A percentile compares a stretch with the other conserved stretches of the same genome.
Evolutionary conservation across 2,797 vertebrate species (phyloP).

Genomic region (Ctenochaetus hawaiiensis): DNA sequence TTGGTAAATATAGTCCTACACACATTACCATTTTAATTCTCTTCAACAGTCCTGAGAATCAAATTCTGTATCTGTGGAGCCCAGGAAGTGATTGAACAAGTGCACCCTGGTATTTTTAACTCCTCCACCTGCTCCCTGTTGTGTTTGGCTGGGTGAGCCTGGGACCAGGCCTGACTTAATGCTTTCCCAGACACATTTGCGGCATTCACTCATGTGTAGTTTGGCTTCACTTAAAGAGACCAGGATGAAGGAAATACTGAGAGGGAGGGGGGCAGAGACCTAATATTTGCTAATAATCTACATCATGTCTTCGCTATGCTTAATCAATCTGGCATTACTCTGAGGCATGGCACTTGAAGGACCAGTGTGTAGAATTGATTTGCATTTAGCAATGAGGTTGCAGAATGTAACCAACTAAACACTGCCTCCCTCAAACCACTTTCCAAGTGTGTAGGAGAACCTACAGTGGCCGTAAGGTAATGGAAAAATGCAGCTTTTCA

Average conservation of each 20-base stretch:
- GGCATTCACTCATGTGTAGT: constrained; percentile 66
- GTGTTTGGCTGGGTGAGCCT: constrained; percentile 45
- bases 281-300: constrained; percentile 2
- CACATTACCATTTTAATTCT: neutral
- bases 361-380: no score
- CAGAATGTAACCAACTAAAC: no score
- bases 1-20: neutral
- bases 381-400: no score
- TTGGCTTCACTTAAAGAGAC: constrained; percentile 36
- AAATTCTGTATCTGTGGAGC: neutral
- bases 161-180: constrained; percentile 23
- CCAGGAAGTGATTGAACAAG: constrained; percentile 31
- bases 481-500: no score
- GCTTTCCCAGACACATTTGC: constrained; percentile 65
- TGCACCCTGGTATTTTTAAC: constrained; percentile 60
- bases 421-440: no score
- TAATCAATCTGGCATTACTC: neutral
- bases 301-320: neutral
- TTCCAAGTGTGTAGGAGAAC: no score
- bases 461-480: no score
- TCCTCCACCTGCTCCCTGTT: constrained; percentile 68
- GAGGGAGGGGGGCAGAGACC: neutral
- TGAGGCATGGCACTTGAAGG: neutral
- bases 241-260: neutral
- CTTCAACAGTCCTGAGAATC: constrained; percentile 7